These are phyloP conservation scores for Pseudomyrmex flavicornis DNA, from an alignment of 1,140 invertebrate genomes.

Conservation along the genomic window DNA sequence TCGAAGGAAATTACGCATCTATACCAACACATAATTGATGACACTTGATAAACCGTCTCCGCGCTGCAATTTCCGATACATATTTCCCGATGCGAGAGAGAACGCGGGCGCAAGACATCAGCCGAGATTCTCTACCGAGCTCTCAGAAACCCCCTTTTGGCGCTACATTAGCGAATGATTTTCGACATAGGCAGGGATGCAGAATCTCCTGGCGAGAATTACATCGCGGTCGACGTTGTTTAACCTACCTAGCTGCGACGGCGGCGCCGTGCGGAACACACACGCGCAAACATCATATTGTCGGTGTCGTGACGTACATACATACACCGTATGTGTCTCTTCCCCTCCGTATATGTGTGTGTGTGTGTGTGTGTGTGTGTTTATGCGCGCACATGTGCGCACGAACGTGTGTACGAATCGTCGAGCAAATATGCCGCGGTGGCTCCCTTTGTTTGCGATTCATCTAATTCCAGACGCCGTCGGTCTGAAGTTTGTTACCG, in stretches of 20 bases:
- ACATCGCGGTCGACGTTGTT: constrained; percentile 7
- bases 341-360: too few species aligned
- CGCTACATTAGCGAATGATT: constrained; percentile 13
- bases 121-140: too few species aligned
- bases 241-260: not conserved
- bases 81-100: not conserved
- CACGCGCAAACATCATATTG: not conserved
- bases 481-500: constrained; percentile 34
- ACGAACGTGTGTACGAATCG: constrained; percentile 27
- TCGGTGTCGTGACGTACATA: not conserved
- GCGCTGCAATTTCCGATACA: not conserved
- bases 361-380: not conserved
- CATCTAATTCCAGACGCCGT: constrained; percentile 59
- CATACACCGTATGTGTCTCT: too few species aligned
- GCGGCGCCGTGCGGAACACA: not conserved
- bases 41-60: not conserved
- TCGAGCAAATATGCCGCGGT: constrained; percentile 37
- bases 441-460: constrained; percentile 63
- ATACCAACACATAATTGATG: too few species aligned
- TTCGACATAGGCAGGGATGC: not conserved
- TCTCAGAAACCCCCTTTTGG: not conserved
- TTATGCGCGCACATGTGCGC: not conserved
- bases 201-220: constrained; percentile 18
- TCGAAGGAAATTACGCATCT: not conserved
- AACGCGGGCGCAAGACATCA: not conserved